phyloP scores from a whole-genome alignment of 1,140 invertebrate species.

The Stenopsyche tienmushanensis region DNA sequence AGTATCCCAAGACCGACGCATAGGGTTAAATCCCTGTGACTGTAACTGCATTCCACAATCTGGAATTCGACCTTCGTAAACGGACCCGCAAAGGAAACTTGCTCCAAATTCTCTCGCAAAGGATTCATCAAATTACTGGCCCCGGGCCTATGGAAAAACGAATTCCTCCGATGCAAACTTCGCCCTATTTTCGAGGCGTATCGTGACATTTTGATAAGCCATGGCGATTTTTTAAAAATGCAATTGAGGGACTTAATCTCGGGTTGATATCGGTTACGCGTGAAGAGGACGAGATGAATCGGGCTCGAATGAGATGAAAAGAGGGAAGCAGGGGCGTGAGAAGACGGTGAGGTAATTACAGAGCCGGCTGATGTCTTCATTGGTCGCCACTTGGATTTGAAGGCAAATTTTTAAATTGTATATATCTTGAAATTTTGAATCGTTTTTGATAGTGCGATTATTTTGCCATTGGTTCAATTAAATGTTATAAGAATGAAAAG shows the following conservation, averaged over 20 bases:
- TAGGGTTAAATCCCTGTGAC: constrained; percentile 11
- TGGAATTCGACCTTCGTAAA: constrained; percentile 25
- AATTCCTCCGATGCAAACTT: no score
- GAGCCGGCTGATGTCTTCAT: constrained; percentile 37
- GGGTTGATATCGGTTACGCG: no score
- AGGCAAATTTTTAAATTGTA: no score
- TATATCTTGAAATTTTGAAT: no score
- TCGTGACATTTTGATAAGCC: no score
- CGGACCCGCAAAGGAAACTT: constrained; percentile 28
- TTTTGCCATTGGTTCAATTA: no score
- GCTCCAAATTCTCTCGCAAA: constrained; percentile 29
- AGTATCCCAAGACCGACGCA: constrained; percentile 1
- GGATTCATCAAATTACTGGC: constrained; percentile 28
- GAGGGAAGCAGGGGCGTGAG: constrained; percentile 31
- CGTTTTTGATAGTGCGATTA: no score
- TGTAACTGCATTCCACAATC: constrained; percentile 9
- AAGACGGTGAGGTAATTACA: constrained; percentile 37
- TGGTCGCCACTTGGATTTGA: constrained; percentile 19
- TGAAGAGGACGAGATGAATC: no score
- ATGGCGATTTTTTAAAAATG: no score
- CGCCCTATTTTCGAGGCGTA: no score
- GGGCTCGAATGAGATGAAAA: constrained; percentile 4
- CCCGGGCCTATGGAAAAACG: neutral
- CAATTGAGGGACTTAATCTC: no score
- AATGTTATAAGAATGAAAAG: no score